phyloP scores from a whole-genome alignment of 2,113 vertebrate genomes.

The Mobula hypostoma region DNA sequence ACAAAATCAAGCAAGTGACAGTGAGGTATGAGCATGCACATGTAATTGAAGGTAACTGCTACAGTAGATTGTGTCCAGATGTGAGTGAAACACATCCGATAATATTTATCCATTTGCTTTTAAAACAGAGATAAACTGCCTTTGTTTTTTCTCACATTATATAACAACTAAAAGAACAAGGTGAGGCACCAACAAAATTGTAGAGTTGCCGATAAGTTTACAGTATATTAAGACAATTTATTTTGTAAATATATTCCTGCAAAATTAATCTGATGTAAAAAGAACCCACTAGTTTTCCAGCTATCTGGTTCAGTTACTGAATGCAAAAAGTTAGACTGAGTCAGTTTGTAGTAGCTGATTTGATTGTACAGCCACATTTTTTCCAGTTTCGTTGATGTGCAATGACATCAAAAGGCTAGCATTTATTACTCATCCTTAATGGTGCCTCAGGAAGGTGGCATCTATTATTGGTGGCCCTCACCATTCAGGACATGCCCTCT shows the following conservation, averaged over 20 bases:
- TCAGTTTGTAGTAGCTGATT: not conserved
- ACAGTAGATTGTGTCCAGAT: not conserved
- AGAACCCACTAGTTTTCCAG: not conserved
- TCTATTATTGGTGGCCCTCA: no score
- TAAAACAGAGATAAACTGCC: not conserved
- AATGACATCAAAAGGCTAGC: no score
- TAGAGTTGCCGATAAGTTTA: no score
- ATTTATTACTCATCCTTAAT: no score
- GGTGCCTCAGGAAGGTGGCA: no score
- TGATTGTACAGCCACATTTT: no score
- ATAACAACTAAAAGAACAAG: not conserved
- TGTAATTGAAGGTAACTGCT: not conserved
- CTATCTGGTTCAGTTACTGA: not conserved
- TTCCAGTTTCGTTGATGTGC: no score
- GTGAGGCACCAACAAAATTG: not conserved
- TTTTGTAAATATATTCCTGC: not conserved
- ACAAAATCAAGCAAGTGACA: constrained; percentile 58
- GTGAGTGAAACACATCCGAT: not conserved
- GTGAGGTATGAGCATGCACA: constrained; percentile 64
- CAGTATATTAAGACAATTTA: not conserved
- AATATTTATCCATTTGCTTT: not conserved
- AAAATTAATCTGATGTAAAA: not conserved
- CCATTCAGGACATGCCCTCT: no score
- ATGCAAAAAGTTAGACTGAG: not conserved
- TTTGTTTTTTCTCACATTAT: not conserved